Percentiles rank a stretch among this genome's conserved stretches.
phyloP scores from a whole-genome alignment of 2,113 vertebrate genomes.

The Raja brachyura region DNA sequence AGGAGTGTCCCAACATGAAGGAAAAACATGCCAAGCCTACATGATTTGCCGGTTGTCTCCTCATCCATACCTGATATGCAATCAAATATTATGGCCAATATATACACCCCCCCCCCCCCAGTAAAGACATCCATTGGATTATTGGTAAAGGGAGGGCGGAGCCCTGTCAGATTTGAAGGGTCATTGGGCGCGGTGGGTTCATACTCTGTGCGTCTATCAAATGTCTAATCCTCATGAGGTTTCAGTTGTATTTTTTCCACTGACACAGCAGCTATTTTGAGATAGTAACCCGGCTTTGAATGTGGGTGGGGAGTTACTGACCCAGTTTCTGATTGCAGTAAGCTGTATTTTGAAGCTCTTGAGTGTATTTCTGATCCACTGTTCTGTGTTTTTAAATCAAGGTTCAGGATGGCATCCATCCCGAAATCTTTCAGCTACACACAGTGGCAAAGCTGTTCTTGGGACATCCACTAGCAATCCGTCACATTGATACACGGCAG shows the following conservation, averaged over 20 bases:
- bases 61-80: neutral
- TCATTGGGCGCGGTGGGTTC: neutral
- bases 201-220: neutral
- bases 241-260: neutral
- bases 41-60: neutral
- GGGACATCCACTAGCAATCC: conserved; percentile 60
- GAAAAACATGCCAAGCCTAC: neutral
- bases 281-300: neutral
- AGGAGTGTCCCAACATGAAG: neutral
- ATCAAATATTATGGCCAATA: neutral
- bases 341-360: neutral
- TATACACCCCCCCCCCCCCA: neutral
- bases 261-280: neutral
- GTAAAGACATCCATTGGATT: neutral
- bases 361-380: neutral
- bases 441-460: conserved; percentile 65
- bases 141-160: neutral
- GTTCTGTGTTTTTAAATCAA: conserved; percentile 47
- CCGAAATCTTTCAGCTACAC: conserved; percentile 60
- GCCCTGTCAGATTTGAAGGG: neutral
- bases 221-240: neutral
- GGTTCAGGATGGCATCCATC: conserved; percentile 69
- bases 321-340: neutral
- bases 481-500: conserved; percentile 54
- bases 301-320: neutral